Evolutionary conservation across 2,113 vertebrate genomes (phyloP).

Genomic region (Rhipidura dahli): DNA sequence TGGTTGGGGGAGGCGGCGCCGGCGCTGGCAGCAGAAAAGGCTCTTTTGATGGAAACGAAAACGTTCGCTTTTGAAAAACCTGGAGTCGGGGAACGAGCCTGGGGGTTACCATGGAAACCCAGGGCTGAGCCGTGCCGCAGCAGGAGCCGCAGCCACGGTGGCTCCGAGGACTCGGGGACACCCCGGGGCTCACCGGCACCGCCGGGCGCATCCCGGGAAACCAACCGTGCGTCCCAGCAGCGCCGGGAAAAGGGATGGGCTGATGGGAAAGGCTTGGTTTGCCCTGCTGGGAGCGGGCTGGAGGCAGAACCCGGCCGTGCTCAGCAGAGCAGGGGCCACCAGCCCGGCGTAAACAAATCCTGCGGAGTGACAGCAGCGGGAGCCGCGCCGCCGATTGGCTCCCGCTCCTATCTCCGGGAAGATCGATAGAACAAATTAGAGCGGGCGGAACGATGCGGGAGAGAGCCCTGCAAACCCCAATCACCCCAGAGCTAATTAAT

Average conservation of each 20-base stretch:
- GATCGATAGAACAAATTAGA: constrained; percentile 51
- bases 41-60: constrained; percentile 83
- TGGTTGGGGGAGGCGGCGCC: constrained; percentile 44
- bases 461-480: constrained; percentile 34
- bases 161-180: not conserved
- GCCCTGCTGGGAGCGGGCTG: not conserved
- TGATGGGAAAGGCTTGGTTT: fast-evolving
- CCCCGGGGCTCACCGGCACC: fast-evolving
- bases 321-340: not conserved
- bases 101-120: constrained; percentile 82
- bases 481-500: constrained; percentile 26
- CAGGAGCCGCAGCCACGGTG: constrained; percentile 56
- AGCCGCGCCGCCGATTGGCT: not conserved
- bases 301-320: not conserved
- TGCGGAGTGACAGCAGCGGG: not conserved
- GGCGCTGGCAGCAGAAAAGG: constrained; percentile 71
- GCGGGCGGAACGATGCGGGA: not conserved
- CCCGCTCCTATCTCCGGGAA: not conserved
- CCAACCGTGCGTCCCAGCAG: fast-evolving
- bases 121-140: constrained; percentile 48
- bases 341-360: not conserved
- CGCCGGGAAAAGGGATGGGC: not conserved
- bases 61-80: constrained; percentile 73
- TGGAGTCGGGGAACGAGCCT: constrained; percentile 48
- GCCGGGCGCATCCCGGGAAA: fast-evolving